Percentiles rank a stretch among this genome's conserved stretches.
Evolutionary conservation across 2,888 invertebrate species (phyloP).

Genomic region (Netelia fuscicornis): DNA sequence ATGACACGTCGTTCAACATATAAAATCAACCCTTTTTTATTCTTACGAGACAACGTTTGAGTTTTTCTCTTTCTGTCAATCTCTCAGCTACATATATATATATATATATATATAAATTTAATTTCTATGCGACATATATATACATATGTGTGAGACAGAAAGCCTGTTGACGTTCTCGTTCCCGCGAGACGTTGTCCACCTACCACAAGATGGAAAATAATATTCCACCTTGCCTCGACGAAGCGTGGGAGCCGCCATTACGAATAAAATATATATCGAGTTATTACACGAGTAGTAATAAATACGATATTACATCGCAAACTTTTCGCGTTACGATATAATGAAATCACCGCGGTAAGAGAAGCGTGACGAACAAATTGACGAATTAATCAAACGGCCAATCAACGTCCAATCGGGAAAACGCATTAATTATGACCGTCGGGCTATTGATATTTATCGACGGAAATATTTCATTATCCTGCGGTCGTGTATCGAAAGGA

Average conservation of each 20-base stretch:
- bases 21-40: not conserved
- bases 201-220: slow-evolving; percentile 52
- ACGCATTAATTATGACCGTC: slow-evolving; percentile 36
- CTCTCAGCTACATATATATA: slow-evolving; percentile 8
- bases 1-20: not conserved
- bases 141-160: slow-evolving; percentile 19
- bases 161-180: slow-evolving; percentile 55
- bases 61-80: slow-evolving; percentile 65
- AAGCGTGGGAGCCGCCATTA: slow-evolving; percentile 57
- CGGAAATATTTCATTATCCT: slow-evolving; percentile 10
- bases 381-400: slow-evolving; percentile 47
- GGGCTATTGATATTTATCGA: slow-evolving; percentile 31
- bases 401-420: slow-evolving; percentile 46
- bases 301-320: not conserved
- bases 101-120: too few relatives aligned
- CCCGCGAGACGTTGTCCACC: slow-evolving; percentile 50
- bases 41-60: slow-evolving; percentile 39
- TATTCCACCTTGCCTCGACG: slow-evolving; percentile 39
- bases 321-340: not conserved
- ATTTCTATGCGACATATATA: too few relatives aligned
- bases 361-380: slow-evolving; percentile 43
- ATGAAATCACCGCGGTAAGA: slow-evolving; percentile 13
- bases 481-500: not conserved
- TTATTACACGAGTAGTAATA: not conserved
- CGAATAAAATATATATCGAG: slow-evolving; percentile 28